Base-by-base conservation (phyloP, 2,888 invertebrate genomes). In the Sialis fuliginosa region DNA sequence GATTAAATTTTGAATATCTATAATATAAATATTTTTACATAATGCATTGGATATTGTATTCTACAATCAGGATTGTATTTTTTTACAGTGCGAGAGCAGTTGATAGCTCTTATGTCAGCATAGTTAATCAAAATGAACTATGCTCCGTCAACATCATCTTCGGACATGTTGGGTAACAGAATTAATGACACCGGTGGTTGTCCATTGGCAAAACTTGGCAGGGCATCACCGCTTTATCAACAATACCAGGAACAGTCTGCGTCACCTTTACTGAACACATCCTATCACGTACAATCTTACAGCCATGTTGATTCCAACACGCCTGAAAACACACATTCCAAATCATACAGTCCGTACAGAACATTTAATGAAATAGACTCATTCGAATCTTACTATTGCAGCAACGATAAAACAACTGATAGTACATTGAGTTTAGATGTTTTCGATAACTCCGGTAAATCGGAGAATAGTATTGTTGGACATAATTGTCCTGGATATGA, bases 131-230 rank as follows among this genome's bases (percentile, higher is more conserved):
- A 37, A 37, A 37, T 37, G 37, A 37, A 12, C 37, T 37, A 37
- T 8, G 12, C 10, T 37, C 37, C n/a, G 37, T 12, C n/a, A 37
- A 37, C 37, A 37, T 37, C 37, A 22, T 22, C 22, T 22, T 22
- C 22, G 22, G 22, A 22, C 22, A 22, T 22, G 22, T 22, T 22
- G 22, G 22, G 22, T 22, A 22, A 22, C 61, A 52, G 59, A 58
- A 48, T 55, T 59, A 42, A 51, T 61, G 53, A 61, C 63, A 51
- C 58, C 60, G 51, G 54, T 62, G 48, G 62, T 62, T 77, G 76
- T 60, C 76, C 77, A 48, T 62, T 77, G 56, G 75, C 75, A 50
- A 74, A 73, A 52, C 61, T 75, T 53, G 74, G 74, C 39, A 67
- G 72, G 50, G 65, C 68, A 50, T 66, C 68, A 44, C 66, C 67